These are phyloP conservation scores for Amiota communis DNA, from an alignment of 2,888 invertebrate species.

Conservation along the genomic window DNA sequence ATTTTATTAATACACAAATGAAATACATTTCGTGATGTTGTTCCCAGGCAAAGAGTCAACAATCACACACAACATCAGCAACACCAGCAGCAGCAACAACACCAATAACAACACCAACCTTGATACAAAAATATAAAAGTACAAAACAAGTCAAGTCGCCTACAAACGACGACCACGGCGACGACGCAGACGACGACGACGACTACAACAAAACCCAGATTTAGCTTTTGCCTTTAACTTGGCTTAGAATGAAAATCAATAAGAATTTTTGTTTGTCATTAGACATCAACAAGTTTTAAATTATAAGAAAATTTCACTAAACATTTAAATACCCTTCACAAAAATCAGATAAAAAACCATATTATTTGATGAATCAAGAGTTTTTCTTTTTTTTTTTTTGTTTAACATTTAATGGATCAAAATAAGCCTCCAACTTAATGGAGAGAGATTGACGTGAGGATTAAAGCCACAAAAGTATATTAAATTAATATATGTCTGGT, in stretches of 20 bases:
- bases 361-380: not conserved
- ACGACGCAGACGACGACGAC: not conserved
- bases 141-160: slow-evolving; percentile 26
- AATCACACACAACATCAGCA: not conserved
- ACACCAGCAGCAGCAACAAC: not conserved
- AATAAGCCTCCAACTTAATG: too few species aligned
- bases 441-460: too few species aligned
- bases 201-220: not conserved
- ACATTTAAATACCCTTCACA: too few species aligned
- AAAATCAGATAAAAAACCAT: too few species aligned
- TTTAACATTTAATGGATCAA: too few species aligned
- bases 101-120: slow-evolving; percentile 10
- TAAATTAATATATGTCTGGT: too few species aligned
- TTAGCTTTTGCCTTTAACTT: slow-evolving; percentile 1
- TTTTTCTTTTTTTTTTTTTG: too few species aligned
- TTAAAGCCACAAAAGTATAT: too few species aligned
- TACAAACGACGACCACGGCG: slow-evolving; percentile 3
- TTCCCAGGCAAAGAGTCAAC: slow-evolving; percentile 2
- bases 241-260: slow-evolving; percentile 20
- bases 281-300: too few species aligned
- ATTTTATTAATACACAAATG: slow-evolving; percentile 9
- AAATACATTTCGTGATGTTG: not conserved
- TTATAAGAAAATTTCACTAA: too few species aligned
- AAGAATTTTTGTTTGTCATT: slow-evolving; percentile 11
- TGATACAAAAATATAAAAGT: slow-evolving; percentile 22